Conservation (phyloP, 2,113 vertebrate genomes). For the Pluvianellus socialis region DNA sequence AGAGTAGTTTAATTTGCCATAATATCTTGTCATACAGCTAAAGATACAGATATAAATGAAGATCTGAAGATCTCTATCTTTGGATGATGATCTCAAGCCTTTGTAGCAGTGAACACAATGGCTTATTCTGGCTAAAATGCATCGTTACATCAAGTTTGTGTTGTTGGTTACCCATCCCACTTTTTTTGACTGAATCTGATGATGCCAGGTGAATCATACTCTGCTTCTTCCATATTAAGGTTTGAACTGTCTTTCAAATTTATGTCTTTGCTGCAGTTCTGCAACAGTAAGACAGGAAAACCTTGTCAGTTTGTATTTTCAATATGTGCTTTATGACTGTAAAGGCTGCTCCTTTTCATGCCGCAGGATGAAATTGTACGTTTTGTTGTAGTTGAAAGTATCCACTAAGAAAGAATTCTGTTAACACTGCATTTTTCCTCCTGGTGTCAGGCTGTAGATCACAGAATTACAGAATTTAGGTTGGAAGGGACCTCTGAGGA, state of each 20-base stretch:
- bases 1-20: neutral
- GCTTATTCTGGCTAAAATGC: neutral
- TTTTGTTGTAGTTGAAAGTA: neutral
- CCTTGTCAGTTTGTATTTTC: neutral
- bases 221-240: neutral
- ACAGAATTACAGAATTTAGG: neutral
- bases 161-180: neutral
- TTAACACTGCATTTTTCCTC: neutral
- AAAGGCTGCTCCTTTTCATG: neutral
- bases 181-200: neutral
- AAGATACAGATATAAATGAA: neutral
- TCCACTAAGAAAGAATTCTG: neutral
- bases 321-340: neutral
- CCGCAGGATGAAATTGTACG: neutral
- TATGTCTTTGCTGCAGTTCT: neutral
- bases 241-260: neutral
- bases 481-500: neutral
- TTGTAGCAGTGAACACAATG: neutral
- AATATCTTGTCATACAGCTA: neutral
- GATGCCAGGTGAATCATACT: neutral
- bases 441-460: neutral
- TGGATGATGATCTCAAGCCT: neutral
- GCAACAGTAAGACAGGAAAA: neutral
- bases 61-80: neutral
- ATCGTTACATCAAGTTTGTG: neutral